phyloP scores from a whole-genome alignment of 2,888 invertebrate genomes.

The Cheilosia grossa region DNA sequence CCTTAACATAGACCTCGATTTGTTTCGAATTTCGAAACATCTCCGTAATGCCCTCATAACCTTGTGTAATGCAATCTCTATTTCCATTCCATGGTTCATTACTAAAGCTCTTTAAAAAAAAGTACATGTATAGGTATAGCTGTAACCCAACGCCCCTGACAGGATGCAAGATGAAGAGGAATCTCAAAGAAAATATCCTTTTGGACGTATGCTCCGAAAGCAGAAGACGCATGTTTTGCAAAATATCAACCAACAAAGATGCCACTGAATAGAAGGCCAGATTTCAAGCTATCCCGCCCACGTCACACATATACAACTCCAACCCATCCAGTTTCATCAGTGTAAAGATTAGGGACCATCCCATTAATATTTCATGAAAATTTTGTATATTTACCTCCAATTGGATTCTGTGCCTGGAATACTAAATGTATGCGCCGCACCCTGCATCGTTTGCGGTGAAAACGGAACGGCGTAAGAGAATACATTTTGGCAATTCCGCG shows the following conservation, averaged over 20 bases:
- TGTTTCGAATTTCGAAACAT: constrained; percentile 49
- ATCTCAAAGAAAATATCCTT: constrained; percentile 41
- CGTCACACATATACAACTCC: constrained; percentile 47
- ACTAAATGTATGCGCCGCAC: constrained; percentile 62
- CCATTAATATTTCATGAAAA: constrained; percentile 79
- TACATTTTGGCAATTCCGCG: constrained; percentile 62
- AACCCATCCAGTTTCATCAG: constrained; percentile 71
- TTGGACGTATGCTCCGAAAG: constrained; percentile 40
- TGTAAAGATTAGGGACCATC: constrained; percentile 73
- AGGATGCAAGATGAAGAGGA: constrained; percentile 10
- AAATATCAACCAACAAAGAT: constrained; percentile 23
- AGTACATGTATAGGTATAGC: neutral
- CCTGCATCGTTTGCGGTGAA: constrained; percentile 22
- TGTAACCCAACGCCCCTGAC: constrained; percentile 26
- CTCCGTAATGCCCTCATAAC: constrained; percentile 48
- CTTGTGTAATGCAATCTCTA: constrained; percentile 50
- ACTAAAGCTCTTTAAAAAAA: constrained; percentile 45
- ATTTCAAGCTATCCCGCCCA: constrained; percentile 2
- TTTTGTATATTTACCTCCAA: constrained; percentile 79
- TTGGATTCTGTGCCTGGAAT: constrained; percentile 79
- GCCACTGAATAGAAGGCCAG: constrained; percentile 7
- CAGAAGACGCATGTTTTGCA: constrained; percentile 67
- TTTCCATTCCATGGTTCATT: constrained; percentile 40
- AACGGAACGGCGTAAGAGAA: constrained; percentile 47
- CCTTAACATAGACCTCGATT: constrained; percentile 41